Conservation (phyloP, 2,888 invertebrate genomes). For the Polydrusus pterygomalis region DNA sequence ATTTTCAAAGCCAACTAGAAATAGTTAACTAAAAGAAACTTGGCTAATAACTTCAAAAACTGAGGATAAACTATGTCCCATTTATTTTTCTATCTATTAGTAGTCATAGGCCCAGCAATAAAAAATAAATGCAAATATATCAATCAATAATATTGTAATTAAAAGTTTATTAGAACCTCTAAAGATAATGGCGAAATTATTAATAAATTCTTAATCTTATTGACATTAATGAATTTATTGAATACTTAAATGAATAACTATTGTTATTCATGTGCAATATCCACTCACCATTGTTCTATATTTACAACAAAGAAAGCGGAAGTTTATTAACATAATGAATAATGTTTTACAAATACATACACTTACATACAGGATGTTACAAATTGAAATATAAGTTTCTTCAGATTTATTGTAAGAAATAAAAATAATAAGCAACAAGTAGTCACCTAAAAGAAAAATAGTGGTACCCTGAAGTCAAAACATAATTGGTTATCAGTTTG, state of each 20-base stretch:
- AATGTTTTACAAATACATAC: neutral
- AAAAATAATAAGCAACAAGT: no score
- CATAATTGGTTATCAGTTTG: no score
- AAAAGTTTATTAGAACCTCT: neutral
- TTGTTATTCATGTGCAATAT: constrained; percentile 12
- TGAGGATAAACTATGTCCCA: no score
- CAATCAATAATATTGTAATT: neutral
- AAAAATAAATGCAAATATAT: constrained; percentile 7
- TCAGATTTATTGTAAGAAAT: neutral
- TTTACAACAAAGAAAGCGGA: constrained; percentile 21
- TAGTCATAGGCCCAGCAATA: neutral
- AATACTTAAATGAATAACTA: neutral
- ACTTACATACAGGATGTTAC: neutral
- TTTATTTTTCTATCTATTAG: neutral
- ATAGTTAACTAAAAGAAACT: no score
- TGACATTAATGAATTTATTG: constrained; percentile 7
- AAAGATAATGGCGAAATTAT: neutral
- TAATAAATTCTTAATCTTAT: constrained; percentile 16
- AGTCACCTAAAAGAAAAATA: no score
- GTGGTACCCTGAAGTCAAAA: no score
- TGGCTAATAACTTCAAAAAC: no score
- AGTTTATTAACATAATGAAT: constrained; percentile 12
- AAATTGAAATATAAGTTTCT: no score
- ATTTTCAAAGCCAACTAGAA: no score
- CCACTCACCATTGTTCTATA: constrained; percentile 24